phyloP scores from a whole-genome alignment of 2,888 invertebrate species.

The Pogonocherus hispidulus region DNA sequence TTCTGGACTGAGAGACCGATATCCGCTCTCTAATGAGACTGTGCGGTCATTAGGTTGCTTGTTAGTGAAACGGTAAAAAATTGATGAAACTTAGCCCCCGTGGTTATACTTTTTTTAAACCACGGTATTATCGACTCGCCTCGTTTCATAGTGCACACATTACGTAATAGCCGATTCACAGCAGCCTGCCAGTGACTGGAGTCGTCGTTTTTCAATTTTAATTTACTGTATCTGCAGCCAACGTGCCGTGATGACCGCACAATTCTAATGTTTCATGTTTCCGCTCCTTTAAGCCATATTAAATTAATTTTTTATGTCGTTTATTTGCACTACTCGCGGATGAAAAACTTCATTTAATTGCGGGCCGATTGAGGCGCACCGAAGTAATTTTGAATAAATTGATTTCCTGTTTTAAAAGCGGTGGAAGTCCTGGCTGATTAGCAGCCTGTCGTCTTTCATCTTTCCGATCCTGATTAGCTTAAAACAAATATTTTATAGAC shows the following conservation, averaged over 20 bases:
- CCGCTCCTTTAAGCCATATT: constrained; percentile 18
- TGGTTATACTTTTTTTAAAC: too few relatives aligned
- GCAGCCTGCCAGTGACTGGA: background rate
- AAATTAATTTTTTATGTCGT: constrained; percentile 14
- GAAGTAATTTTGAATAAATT: constrained; percentile 6
- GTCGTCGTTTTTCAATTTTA: constrained; percentile 8
- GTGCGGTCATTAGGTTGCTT: too few relatives aligned
- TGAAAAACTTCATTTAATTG: constrained; percentile 17
- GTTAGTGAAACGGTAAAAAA: too few relatives aligned
- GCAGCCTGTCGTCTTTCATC: background rate
- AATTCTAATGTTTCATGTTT: constrained; percentile 28
- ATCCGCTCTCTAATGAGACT: too few relatives aligned
- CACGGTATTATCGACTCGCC: too few relatives aligned
- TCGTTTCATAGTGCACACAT: background rate
- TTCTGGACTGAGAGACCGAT: too few relatives aligned
- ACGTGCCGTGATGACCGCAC: constrained; percentile 22
- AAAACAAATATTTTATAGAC: too few relatives aligned
- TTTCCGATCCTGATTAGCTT: background rate
- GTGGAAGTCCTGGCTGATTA: background rate
- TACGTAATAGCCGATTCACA: background rate
- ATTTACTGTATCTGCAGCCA: constrained; percentile 8
- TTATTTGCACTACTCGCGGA: constrained; percentile 15
- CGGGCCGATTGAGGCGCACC: background rate
- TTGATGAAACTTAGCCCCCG: too few relatives aligned
- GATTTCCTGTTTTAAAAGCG: constrained; percentile 10